Evolutionary conservation across 2,113 vertebrate genomes (phyloP), one percentile per base, ranked within the genome.

Genomic region (Benitochromis conjunctus): DNA sequence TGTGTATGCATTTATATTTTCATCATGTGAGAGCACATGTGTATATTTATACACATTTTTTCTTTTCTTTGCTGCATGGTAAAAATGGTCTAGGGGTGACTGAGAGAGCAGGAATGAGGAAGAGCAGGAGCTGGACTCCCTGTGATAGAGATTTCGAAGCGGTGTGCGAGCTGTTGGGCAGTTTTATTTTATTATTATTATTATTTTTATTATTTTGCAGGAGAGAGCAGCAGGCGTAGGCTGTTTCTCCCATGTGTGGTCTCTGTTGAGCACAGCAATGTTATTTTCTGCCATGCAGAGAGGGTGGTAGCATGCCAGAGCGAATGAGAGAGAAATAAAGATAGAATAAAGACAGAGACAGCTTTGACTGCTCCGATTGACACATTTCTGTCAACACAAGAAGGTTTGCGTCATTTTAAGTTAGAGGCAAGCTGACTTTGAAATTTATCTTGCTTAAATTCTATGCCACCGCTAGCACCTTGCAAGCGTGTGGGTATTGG

Each of bases 191-290:
- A 71, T 58, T 79, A 83, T 83, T 69, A 29, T 69, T 41, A 78
- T 84, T 89, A 29, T 79, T 85, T 76, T 86, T 82, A 66, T 60
- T 87, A 85, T 91, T 85, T 62, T 92, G 91, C 84, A 91, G 92
- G 90, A 94, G 85, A 91, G 87, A 92, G 93, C 90, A 92, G 92
- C 93, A 92, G 88, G 94, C 93, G 94, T 95, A 88, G 94, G 95
- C 91, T 93, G 92, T 79, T 92, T 81, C 86, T 94, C 91, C 92
- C 93, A 93, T 93, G 93, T 94, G 94, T 91, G 91, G 90, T 93
- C 89, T 93, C 93, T 90, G 85, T 94, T 74, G 87, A 92, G 81
- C 81, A 89, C 80, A 90, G 92, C 90, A 88, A 83, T 86, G 93
- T 93, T 95, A 94, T 95, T 93, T 94, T 95, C 86, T 94, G 53